Evolutionary conservation across 2,113 vertebrate genomes (phyloP).

Genomic region (Melanerpes aurifrons): DNA sequence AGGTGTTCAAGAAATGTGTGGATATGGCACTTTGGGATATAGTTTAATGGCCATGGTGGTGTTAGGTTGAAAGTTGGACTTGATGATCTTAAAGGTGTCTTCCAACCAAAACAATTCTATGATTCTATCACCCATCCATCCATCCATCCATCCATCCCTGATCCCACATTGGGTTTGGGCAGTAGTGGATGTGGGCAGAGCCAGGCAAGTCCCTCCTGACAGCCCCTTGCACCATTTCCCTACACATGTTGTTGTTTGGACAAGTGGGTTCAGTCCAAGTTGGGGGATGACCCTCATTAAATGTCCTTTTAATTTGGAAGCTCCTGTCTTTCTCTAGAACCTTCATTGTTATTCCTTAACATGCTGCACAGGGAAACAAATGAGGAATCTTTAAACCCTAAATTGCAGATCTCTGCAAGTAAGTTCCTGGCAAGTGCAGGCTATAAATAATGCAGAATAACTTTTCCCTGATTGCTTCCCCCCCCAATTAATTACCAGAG

Average conservation of each 20-base stretch:
- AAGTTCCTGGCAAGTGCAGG: conserved; percentile 63
- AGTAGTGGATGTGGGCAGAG: accelerated
- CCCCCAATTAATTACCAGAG: conserved; percentile 28
- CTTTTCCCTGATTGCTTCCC: conserved; percentile 68
- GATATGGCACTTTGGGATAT: too few species aligned
- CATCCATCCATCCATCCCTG: background rate
- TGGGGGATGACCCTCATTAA: background rate
- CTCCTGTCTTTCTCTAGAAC: background rate
- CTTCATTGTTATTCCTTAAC: conserved; percentile 65
- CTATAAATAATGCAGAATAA: conserved; percentile 68
- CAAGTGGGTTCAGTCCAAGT: background rate
- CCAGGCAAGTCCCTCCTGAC: background rate
- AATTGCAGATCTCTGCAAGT: conserved; percentile 62
- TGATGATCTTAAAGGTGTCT: too few species aligned
- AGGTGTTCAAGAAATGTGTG: too few species aligned
- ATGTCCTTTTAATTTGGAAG: conserved; percentile 17
- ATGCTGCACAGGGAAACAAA: conserved; percentile 29
- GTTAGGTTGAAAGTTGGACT: too few species aligned
- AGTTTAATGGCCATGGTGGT: too few species aligned
- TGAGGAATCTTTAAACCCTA: conserved; percentile 63
- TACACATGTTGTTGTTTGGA: accelerated
- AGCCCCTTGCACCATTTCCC: accelerated
- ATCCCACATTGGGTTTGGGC: background rate
- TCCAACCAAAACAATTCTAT: too few species aligned
- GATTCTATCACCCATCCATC: too few species aligned